Evolutionary conservation across 1,140 invertebrate genomes (phyloP).

Genomic region (Trichomalopsis sarcophagae): DNA sequence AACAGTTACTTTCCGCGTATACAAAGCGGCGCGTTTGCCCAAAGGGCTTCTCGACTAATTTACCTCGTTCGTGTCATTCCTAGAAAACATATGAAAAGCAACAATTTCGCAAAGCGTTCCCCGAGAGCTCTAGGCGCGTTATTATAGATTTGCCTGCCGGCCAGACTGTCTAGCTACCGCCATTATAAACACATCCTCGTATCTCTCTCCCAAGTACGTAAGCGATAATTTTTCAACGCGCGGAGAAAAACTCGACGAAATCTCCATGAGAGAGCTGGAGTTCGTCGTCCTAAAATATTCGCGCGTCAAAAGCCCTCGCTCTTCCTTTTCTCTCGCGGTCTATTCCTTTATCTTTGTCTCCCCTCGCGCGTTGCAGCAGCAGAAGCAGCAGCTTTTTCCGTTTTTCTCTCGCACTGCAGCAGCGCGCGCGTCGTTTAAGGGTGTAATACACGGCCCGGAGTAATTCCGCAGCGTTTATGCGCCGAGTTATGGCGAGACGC

Average conservation of each 20-base stretch:
- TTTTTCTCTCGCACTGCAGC: not conserved
- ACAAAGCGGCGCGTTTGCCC: not conserved
- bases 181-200: not conserved
- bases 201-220: too few species aligned
- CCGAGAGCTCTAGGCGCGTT: not conserved
- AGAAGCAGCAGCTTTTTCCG: not conserved
- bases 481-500: slow-evolving; percentile 28
- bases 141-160: not conserved
- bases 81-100: not conserved
- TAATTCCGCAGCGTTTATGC: slow-evolving; percentile 16
- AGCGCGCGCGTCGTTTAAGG: not conserved
- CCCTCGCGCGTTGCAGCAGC: not conserved
- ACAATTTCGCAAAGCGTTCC: not conserved
- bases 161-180: not conserved
- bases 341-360: not conserved
- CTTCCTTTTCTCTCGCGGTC: not conserved
- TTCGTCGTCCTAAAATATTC: not conserved
- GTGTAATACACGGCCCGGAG: slow-evolving; percentile 22
- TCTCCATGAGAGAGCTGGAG: too few species aligned
- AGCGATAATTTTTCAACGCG: not conserved
- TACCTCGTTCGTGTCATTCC: not conserved
- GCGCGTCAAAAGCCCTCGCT: not conserved
- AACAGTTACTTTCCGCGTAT: not conserved
- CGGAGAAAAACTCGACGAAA: not conserved
- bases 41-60: not conserved